A percentile compares a stretch with the other conserved stretches of the same genome.
These are phyloP conservation scores for Rhadina sibilatrix DNA, from an alignment of 2,113 vertebrate species.

Conservation along the genomic window DNA sequence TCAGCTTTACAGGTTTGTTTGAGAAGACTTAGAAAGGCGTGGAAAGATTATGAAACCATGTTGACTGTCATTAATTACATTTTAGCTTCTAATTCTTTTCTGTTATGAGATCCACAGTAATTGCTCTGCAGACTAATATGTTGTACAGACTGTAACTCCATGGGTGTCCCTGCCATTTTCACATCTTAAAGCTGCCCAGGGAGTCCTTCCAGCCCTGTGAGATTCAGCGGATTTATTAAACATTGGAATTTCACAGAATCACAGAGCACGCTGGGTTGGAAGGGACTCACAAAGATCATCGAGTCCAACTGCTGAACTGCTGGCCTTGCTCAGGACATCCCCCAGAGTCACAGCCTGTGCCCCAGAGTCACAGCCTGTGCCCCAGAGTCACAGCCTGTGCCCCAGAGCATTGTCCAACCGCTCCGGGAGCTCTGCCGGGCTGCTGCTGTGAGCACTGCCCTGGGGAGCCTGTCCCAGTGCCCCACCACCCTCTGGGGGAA, in stretches of 20 bases:
- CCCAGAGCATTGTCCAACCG: rapidly evolving
- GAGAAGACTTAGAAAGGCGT: not conserved
- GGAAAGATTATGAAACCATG: not conserved
- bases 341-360: not conserved
- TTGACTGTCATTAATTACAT: not conserved
- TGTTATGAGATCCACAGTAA: not conserved
- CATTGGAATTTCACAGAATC: not conserved
- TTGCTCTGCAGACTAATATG: not conserved
- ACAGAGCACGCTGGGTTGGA: not conserved
- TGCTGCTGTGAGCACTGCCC: not conserved
- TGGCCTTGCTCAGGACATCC: not conserved
- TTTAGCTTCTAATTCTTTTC: not conserved
- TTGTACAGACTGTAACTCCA: not conserved
- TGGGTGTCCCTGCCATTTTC: not conserved
- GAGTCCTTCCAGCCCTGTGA: not conserved
- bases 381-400: not conserved
- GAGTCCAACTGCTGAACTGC: rapidly evolving
- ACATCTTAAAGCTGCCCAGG: not conserved
- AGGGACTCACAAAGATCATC: too few relatives aligned
- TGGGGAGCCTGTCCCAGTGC: not conserved
- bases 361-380: not conserved
- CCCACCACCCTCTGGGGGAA: not conserved
- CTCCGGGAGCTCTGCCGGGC: not conserved
- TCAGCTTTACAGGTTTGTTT: not conserved
- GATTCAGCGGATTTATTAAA: not conserved